Percentiles rank a stretch among this genome's conserved stretches.
phyloP scores from a whole-genome alignment of 2,797 vertebrate genomes.

The Huso huso region DNA sequence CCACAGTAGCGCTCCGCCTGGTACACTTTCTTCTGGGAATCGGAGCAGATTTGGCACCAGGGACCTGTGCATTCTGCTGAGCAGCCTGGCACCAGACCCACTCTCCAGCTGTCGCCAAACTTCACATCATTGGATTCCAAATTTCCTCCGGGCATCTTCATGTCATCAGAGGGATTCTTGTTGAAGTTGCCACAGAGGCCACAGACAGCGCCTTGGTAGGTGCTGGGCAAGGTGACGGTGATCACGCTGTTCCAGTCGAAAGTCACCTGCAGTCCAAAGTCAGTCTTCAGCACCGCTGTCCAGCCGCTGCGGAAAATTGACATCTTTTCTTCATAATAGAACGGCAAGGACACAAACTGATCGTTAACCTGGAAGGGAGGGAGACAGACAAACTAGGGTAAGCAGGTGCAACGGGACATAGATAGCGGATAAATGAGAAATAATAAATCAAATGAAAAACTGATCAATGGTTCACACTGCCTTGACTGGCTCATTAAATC shows the following conservation, averaged over 20 bases:
- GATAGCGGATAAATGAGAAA: not conserved
- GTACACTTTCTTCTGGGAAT: slow-evolving; percentile 34
- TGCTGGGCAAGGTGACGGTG: slow-evolving; percentile 52
- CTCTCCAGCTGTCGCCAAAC: slow-evolving; percentile 66
- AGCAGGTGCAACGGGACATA: not conserved
- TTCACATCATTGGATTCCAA: not conserved
- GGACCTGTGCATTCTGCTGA: slow-evolving; percentile 29
- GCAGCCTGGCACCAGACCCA: slow-evolving; percentile 44
- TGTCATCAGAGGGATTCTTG: slow-evolving; percentile 43
- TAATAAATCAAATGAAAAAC: no score
- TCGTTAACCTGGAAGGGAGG: slow-evolving; percentile 56
- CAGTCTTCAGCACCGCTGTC: slow-evolving; percentile 32
- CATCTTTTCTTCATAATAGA: slow-evolving; percentile 39
- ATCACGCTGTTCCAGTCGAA: slow-evolving; percentile 60
- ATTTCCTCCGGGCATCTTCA: slow-evolving; percentile 34
- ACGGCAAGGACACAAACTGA: slow-evolving; percentile 53
- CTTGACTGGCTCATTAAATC: no score
- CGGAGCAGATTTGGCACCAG: slow-evolving; percentile 36
- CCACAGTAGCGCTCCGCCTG: slow-evolving; percentile 55
- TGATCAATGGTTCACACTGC: no score
- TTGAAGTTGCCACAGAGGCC: slow-evolving; percentile 78
- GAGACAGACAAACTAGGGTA: slow-evolving; percentile 5
- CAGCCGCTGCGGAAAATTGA: slow-evolving; percentile 35
- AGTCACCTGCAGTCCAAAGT: slow-evolving; percentile 55
- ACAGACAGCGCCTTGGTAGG: slow-evolving; percentile 51